These are phyloP conservation scores for Danaus melanippus DNA, from an alignment of 1,140 invertebrate species.

Conservation along the genomic window DNA sequence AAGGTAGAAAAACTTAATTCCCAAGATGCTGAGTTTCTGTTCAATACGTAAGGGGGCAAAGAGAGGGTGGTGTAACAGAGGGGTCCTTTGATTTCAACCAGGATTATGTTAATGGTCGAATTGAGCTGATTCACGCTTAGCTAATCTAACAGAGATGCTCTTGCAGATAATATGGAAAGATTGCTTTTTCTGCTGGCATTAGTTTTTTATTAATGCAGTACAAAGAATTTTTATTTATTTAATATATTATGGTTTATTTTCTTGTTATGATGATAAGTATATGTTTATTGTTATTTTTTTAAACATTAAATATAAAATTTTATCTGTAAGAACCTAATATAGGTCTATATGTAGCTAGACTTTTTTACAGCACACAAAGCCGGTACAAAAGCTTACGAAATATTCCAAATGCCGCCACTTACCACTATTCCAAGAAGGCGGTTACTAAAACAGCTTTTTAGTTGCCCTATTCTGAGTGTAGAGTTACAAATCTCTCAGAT, in stretches of 20 bases:
- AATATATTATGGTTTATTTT: too few relatives aligned
- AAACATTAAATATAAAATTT: too few relatives aligned
- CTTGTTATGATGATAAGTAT: too few relatives aligned
- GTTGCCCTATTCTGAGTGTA: slow-evolving; percentile 29
- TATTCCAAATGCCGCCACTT: slow-evolving; percentile 24
- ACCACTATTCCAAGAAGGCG: slow-evolving; percentile 35
- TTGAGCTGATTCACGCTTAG: slow-evolving; percentile 31
- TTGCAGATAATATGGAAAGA: slow-evolving; percentile 10
- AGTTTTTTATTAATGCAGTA: too few relatives aligned
- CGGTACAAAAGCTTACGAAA: slow-evolving; percentile 30
- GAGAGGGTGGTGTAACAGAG: slow-evolving; percentile 14
- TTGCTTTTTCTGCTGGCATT: too few relatives aligned
- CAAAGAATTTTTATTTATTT: too few relatives aligned
- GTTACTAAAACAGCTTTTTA: slow-evolving; percentile 40
- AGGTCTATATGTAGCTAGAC: neutral
- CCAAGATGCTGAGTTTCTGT: slow-evolving; percentile 18
- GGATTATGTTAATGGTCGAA: slow-evolving; percentile 37
- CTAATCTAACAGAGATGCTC: slow-evolving; percentile 27
- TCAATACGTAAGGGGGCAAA: slow-evolving; percentile 8
- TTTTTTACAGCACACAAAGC: slow-evolving; percentile 2
- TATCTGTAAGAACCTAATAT: too few relatives aligned
- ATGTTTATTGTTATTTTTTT: too few relatives aligned
- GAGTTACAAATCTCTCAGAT: slow-evolving; percentile 45
- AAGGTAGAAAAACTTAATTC: slow-evolving; percentile 18
- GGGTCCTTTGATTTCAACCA: slow-evolving; percentile 22